Evolutionary conservation across 2,113 vertebrate genomes (phyloP).

Genomic region (Dasyurus viverrinus): DNA sequence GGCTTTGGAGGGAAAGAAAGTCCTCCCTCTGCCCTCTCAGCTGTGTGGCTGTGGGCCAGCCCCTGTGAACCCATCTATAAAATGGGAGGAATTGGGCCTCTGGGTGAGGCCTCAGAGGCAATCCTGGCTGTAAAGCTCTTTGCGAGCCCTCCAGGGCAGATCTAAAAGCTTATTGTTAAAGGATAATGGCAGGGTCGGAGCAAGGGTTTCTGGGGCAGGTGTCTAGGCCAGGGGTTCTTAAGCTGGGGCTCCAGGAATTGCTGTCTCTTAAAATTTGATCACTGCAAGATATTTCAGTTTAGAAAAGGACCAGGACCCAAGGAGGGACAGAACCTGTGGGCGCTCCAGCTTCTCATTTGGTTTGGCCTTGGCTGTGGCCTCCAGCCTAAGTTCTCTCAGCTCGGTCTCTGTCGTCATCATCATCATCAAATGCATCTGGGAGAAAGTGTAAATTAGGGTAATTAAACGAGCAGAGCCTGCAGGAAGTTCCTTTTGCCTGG

Average conservation of each 20-base stretch:
- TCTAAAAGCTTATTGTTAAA: neutral
- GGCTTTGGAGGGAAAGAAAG: neutral
- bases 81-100: neutral
- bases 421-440: neutral
- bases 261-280: neutral
- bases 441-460: neutral
- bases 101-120: too few relatives aligned
- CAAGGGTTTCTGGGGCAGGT: too few relatives aligned
- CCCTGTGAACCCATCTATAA: neutral
- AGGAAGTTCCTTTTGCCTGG: neutral
- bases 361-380: neutral
- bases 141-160: neutral
- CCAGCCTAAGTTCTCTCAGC: too few relatives aligned
- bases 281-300: neutral
- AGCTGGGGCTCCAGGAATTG: neutral
- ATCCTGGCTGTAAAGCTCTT: too few relatives aligned
- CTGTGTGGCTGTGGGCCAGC: neutral
- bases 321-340: too few relatives aligned
- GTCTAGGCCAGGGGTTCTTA: neutral
- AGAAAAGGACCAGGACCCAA: neutral
- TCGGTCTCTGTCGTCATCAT: too few relatives aligned
- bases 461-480: neutral
- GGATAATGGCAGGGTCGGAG: too few relatives aligned
- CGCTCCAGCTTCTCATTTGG: too few relatives aligned
- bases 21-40: neutral